Evolutionary conservation across 2,113 vertebrate genomes (phyloP).

Genomic region (Trogon melanurus): DNA sequence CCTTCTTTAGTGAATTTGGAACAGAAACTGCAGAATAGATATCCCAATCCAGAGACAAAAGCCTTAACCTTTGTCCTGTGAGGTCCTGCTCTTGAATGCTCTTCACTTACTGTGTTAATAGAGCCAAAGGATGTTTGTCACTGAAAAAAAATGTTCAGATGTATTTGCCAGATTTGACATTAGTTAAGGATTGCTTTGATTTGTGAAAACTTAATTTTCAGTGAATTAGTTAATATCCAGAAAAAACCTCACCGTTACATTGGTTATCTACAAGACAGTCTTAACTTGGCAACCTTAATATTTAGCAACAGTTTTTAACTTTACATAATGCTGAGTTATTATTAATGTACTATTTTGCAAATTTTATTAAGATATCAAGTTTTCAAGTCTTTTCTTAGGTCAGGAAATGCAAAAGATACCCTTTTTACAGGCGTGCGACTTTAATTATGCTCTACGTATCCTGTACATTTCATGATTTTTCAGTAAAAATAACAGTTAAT

Average conservation of each 20-base stretch:
- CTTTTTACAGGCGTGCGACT: not conserved
- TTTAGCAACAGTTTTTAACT: conserved; percentile 8
- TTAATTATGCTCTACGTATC: not conserved
- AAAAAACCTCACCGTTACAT: not conserved
- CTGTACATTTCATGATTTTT: not conserved
- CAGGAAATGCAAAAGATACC: not conserved
- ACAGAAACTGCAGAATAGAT: not conserved
- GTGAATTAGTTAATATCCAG: not conserved
- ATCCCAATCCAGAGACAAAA: not conserved
- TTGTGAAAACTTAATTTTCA: conserved; percentile 13
- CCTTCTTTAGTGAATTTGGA: not conserved
- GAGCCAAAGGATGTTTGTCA: not conserved
- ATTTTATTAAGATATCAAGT: not conserved
- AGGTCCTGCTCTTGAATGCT: not conserved
- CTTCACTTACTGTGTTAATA: not conserved
- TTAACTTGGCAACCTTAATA: not conserved
- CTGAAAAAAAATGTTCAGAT: not conserved
- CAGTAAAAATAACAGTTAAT: not conserved
- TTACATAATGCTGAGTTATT: not conserved
- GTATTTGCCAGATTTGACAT: conserved; percentile 14
- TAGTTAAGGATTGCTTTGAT: conserved; percentile 9
- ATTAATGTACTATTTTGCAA: not conserved
- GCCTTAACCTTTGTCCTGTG: not conserved
- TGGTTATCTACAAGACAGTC: not conserved
- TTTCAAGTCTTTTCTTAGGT: not conserved